Conservation (phyloP, 2,888 invertebrate species). For the Limnephilus lunatus region DNA sequence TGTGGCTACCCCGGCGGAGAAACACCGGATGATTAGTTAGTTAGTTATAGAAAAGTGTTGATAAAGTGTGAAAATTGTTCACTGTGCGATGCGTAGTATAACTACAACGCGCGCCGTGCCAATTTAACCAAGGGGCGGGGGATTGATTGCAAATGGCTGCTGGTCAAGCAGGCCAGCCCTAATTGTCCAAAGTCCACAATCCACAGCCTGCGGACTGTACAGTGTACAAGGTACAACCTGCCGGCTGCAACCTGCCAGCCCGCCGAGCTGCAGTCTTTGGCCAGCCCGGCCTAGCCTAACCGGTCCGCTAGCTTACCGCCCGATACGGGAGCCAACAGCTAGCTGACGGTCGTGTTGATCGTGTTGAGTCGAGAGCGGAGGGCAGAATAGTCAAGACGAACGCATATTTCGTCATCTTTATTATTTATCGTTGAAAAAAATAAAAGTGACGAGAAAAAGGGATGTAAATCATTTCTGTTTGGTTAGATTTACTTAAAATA, state of each 20-base stretch:
- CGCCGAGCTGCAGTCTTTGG: not conserved
- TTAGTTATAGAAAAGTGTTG: no score
- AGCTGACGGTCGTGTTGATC: not conserved
- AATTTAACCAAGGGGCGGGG: not conserved
- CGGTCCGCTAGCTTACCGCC: not conserved
- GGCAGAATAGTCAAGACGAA: not conserved
- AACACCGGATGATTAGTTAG: no score
- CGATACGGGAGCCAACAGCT: not conserved
- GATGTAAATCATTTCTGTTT: not conserved
- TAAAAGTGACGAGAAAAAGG: not conserved
- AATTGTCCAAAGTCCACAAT: slow-evolving; percentile 17
- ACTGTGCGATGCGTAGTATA: not conserved
- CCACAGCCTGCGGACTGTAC: not conserved
- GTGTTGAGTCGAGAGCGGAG: not conserved
- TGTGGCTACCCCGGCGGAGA: no score
- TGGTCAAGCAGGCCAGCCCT: slow-evolving; percentile 22
- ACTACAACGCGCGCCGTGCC: not conserved
- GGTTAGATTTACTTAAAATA: no score
- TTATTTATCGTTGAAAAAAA: not conserved
- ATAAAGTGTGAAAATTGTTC: not conserved
- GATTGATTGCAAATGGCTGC: slow-evolving; percentile 45
- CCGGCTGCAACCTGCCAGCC: not conserved
- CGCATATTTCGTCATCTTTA: not conserved
- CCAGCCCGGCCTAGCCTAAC: not conserved
- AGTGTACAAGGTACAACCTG: not conserved